Base-by-base conservation (phyloP, 2,113 vertebrate genomes). In the Marcusenius ussheri region DNA sequence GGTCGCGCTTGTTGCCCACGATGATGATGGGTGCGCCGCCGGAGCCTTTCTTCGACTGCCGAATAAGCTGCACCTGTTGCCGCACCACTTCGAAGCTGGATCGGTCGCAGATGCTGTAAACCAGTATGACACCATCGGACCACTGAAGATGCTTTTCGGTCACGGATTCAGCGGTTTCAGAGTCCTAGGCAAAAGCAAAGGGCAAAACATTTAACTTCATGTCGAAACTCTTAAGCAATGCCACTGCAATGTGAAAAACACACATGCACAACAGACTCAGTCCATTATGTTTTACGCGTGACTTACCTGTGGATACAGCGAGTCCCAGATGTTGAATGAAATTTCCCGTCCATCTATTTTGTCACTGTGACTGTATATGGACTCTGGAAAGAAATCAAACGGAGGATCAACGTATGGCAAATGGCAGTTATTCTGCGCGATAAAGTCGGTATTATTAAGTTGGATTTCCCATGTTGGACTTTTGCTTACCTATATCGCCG, bases 301-400 rank as follows among this genome's bases (percentile, higher is more conserved):
- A 11, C 91, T 95, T 90, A 97, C 96, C 96, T 97, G 96, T 15
- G 95, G 95, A 91, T 5, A 95, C 45, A 96, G 94, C 2, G 95
- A 95, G 0, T 97, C 96, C 96, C 96, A 97, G 90, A 97, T 96
- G 92, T 96, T 96, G 92, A 97, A 95, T 6, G 95, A 94, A 58
- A 97, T 94, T 80, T 96, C 96, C 90, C 94, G 95, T 39, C 96
- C 96, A 11, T 96, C 96, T 85, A 96, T 93, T 0, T 93, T 95
- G 90, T 96, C 91, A 83, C 90, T 96, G 90, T 96, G 96, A 88
- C 94, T 97, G 93, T 97, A 97, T 93, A 97, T 94, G 66, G 96
- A 96, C 91, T 97, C 96, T 97, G 92, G 15, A 90, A 39, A 62
- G 45, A 31, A 92, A 0, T 1, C 87, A 53, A 8, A 21, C 51